Conservation (phyloP, 2,113 vertebrate species). For the Tetraodon nigroviridis region DNA sequence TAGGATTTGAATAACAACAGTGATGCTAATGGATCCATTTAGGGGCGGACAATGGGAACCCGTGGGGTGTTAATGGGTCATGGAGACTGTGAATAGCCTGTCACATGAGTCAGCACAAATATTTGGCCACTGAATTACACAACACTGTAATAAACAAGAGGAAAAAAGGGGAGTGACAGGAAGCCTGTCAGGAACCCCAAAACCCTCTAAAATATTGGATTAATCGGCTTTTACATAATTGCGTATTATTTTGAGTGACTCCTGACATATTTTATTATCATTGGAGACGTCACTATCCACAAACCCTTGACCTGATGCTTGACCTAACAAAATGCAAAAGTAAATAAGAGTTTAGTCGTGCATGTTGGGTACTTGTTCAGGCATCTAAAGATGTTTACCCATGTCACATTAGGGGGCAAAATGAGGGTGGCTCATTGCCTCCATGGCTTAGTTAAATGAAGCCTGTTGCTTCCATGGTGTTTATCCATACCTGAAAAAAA, state of each 20-base stretch:
- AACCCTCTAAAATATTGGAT: too few species aligned
- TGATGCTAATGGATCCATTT: slow-evolving; percentile 72
- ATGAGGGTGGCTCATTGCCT: slow-evolving; percentile 51
- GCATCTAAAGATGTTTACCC: slow-evolving; percentile 37
- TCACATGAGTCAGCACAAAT: slow-evolving; percentile 78
- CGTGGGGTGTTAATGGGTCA: slow-evolving; percentile 74
- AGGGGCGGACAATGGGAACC: slow-evolving; percentile 67
- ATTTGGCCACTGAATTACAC: slow-evolving; percentile 69
- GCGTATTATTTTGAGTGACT: not conserved
- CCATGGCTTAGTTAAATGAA: slow-evolving; percentile 51
- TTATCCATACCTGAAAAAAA: slow-evolving; percentile 53
- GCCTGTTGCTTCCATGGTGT: slow-evolving; percentile 41
- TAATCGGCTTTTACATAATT: too few species aligned
- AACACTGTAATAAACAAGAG: slow-evolving; percentile 21
- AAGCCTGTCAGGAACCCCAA: too few species aligned
- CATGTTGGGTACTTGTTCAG: slow-evolving; percentile 9
- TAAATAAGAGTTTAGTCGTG: slow-evolving; percentile 3
- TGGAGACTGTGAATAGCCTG: slow-evolving; percentile 73
- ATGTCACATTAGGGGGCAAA: slow-evolving; percentile 41
- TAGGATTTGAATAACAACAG: slow-evolving; percentile 75
- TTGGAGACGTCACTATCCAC: too few species aligned
- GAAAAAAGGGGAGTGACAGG: not conserved
- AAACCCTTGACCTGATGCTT: not conserved
- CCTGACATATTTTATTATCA: too few species aligned
- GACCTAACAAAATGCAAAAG: slow-evolving; percentile 34